These are phyloP conservation scores for Cydia amplana DNA, from an alignment of 1,140 invertebrate species.

Conservation along the genomic window DNA sequence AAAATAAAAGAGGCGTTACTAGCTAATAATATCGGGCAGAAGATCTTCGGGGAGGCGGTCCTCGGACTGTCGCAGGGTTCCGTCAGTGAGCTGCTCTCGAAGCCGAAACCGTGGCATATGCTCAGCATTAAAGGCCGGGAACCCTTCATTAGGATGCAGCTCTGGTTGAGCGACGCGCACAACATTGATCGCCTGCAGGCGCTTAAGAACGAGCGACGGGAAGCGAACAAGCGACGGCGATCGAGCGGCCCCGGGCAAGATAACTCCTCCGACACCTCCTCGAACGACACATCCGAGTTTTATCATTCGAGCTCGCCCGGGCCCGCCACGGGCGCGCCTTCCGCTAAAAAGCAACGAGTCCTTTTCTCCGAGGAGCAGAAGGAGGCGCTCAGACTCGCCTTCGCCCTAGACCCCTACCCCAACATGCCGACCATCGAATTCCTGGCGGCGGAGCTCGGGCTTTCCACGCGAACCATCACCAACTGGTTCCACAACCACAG, in stretches of 20 bases:
- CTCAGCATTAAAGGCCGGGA: conserved; percentile 98
- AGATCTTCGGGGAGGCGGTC: conserved; percentile 98
- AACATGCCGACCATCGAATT: conserved; percentile 97
- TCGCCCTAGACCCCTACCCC: conserved; percentile 97
- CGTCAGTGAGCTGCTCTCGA: conserved; percentile 97
- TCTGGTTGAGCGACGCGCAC: conserved; percentile 96
- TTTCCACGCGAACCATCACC: conserved; percentile 97
- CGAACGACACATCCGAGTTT: conserved; percentile 93
- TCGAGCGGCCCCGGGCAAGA: conserved; percentile 90
- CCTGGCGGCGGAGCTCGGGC: conserved; percentile 91
- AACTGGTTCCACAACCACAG: conserved; percentile 99
- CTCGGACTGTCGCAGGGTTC: conserved; percentile 97
- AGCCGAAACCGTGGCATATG: conserved; percentile 99
- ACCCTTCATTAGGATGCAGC: conserved; percentile 98
- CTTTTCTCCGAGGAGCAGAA: conserved; percentile 99
- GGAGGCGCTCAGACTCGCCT: conserved; percentile 95
- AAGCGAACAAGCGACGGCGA: conserved; percentile 92
- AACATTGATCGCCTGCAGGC: conserved; percentile 94
- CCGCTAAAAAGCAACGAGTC: conserved; percentile 94
- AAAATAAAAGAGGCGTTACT: conserved; percentile 98
- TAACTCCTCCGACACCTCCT: conserved; percentile 91
- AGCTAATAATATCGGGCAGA: conserved; percentile 98
- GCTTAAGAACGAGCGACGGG: conserved; percentile 92
- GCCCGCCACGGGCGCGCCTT: conserved; percentile 84
- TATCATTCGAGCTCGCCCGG: conserved; percentile 92